phyloP scores from a whole-genome alignment of 2,113 vertebrate genomes.

The Lepus americanus region DNA sequence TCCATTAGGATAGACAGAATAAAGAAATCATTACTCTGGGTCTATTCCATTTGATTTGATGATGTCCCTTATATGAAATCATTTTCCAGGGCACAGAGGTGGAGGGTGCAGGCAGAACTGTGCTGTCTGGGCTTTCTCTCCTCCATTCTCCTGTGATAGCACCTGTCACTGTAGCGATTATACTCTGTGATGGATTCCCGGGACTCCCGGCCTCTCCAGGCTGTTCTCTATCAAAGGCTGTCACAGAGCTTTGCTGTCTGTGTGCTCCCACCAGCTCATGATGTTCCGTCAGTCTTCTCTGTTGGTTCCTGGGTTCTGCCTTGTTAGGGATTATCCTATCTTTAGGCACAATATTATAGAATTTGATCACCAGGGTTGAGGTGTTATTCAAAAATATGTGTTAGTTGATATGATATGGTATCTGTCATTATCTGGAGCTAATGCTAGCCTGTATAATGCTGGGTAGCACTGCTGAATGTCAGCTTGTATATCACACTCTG shows the following conservation, averaged over 20 bases:
- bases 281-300: too few species aligned
- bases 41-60: not conserved
- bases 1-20: not conserved
- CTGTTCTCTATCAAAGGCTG: not conserved
- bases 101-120: not conserved
- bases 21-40: not conserved
- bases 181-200: too few species aligned
- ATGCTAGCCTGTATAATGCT: accelerated
- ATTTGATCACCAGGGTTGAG: not conserved
- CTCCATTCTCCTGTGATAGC: not conserved
- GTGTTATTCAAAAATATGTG: accelerated
- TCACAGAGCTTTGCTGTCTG: accelerated
- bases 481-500: not conserved
- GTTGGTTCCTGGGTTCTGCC: not conserved
- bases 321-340: not conserved
- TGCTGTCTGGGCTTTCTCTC: not conserved
- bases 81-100: not conserved
- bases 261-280: accelerated
- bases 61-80: not conserved
- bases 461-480: not conserved
- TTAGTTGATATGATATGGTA: accelerated
- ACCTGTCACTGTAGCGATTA: not conserved
- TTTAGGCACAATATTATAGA: not conserved
- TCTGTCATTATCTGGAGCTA: too few species aligned
- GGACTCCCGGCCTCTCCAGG: not conserved